These are phyloP conservation scores for Platyrinchus mystaceus DNA, from an alignment of 2,797 vertebrate genomes.

Conservation along the genomic window DNA sequence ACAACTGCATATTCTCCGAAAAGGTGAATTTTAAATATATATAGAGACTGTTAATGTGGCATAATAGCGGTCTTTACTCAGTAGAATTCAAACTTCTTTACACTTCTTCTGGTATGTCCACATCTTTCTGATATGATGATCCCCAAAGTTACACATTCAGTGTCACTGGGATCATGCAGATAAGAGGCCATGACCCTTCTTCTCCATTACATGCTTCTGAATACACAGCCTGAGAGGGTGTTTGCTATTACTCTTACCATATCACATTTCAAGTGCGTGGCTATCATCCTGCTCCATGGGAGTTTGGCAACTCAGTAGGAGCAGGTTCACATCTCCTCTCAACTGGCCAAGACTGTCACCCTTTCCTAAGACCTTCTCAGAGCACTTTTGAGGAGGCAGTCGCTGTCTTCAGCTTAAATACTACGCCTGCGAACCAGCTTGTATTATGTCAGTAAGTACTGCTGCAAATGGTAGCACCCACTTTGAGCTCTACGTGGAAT, in stretches of 20 bases:
- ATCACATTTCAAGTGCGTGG: conserved; percentile 36
- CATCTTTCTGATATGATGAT: not conserved
- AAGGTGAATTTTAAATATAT: not conserved
- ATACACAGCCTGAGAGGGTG: conserved; percentile 2
- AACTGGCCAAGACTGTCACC: not conserved
- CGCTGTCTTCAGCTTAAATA: not conserved
- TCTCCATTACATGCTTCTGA: conserved; percentile 19
- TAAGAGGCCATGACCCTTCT: conserved; percentile 12
- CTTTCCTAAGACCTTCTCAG: not conserved
- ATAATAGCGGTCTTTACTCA: not conserved
- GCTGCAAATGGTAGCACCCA: not conserved
- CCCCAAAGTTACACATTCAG: not conserved
- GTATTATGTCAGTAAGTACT: not conserved
- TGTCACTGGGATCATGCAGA: not conserved
- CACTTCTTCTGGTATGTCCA: not conserved
- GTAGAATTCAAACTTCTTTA: not conserved
- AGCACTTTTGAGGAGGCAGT: not conserved
- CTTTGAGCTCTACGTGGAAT: not conserved
- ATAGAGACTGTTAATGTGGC: not conserved
- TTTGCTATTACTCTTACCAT: not conserved
- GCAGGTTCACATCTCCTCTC: not conserved
- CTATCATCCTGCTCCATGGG: not conserved
- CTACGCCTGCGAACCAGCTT: not conserved
- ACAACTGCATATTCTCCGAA: not conserved
- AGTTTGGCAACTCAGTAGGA: not conserved